Percentiles rank a stretch among this genome's conserved stretches.
These are phyloP conservation scores for Rhegmatorhina hoffmannsi DNA, from an alignment of 2,113 vertebrate species.

Conservation along the genomic window DNA sequence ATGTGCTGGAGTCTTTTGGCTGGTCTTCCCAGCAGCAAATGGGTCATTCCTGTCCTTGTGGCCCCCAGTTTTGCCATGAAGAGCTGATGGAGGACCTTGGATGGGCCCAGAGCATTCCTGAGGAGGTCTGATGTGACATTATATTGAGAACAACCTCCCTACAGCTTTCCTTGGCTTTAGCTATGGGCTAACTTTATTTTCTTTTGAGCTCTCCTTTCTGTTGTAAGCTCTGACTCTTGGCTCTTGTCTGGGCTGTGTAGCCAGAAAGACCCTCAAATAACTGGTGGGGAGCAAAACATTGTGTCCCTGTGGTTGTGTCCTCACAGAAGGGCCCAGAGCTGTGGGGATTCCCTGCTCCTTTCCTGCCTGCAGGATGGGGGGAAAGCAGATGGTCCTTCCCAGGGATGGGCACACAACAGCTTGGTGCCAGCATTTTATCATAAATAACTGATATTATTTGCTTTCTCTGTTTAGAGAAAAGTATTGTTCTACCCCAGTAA, in stretches of 20 bases:
- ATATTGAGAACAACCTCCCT: background rate
- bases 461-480: background rate
- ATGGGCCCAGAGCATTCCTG: background rate
- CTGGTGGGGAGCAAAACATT: background rate
- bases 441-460: constrained; percentile 35
- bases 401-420: background rate
- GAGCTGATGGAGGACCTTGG: background rate
- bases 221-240: background rate
- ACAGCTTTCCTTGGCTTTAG: background rate
- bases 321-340: background rate
- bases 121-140: background rate
- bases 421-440: background rate
- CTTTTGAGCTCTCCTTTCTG: background rate
- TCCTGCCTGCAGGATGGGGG: background rate
- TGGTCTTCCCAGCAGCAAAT: background rate
- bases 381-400: background rate
- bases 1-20: background rate
- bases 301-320: background rate
- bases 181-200: background rate
- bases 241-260: background rate
- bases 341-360: background rate
- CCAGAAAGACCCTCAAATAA: background rate
- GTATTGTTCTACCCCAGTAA: constrained; percentile 15
- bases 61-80: background rate
- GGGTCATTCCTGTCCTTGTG: background rate